Percentiles rank a stretch among this genome's conserved stretches.
phyloP scores from a whole-genome alignment of 2,113 vertebrate species.

The Peromyscus maniculatus region DNA sequence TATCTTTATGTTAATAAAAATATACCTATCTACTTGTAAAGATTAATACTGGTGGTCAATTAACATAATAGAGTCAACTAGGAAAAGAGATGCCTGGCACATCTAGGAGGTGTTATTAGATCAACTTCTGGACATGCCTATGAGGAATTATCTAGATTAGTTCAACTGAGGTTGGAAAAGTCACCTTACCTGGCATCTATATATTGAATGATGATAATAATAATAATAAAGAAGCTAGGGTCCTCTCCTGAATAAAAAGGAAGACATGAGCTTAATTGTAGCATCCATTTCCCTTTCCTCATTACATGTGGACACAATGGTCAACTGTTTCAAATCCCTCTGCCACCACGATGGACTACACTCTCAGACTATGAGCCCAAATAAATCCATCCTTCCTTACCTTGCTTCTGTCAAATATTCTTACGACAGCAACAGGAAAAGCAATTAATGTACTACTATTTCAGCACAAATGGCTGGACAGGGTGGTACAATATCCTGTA shows the following conservation, averaged over 20 bases:
- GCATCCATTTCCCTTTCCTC: not conserved
- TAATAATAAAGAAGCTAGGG: not conserved
- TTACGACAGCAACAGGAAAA: not conserved
- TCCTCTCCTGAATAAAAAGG: not conserved
- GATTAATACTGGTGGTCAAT: not conserved
- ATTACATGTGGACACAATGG: not conserved
- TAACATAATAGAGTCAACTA: not conserved
- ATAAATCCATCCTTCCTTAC: not conserved
- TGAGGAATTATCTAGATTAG: not conserved
- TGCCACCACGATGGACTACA: not conserved
- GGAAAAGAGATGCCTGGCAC: not conserved
- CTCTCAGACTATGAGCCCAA: not conserved
- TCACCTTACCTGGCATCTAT: not conserved
- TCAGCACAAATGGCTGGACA: not conserved
- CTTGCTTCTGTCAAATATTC: not conserved
- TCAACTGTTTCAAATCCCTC: not conserved
- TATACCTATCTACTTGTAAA: not conserved
- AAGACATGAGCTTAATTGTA: not conserved
- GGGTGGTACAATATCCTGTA: not conserved
- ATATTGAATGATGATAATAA: not conserved
- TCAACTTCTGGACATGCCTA: not conserved
- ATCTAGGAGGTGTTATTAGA: no score
- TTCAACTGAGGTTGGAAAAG: not conserved
- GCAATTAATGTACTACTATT: not conserved
- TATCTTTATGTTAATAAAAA: not conserved